Evolutionary conservation across 2,888 invertebrate species (phyloP), one percentile per base, ranked within the genome.

Genomic region (Boloria selene): DNA sequence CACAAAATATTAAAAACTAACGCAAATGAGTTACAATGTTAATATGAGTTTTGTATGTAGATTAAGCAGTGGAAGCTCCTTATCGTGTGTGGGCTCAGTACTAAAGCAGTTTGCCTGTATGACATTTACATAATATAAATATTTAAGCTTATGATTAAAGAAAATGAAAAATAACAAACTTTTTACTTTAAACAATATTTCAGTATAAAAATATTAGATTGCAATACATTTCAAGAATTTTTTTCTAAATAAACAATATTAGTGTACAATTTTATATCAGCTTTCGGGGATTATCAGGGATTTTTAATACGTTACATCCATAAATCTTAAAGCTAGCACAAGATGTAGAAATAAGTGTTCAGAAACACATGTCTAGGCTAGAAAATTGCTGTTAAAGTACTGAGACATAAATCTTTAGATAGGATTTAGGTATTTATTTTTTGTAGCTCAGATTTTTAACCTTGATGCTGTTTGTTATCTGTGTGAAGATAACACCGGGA

Each of bases 271-370:
- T 18, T 18, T 42, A 38, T 10, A 18, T 42, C 22, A 38, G n/a
- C 4, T 51, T 4, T 26, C 7, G 38, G 22, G 44, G 59, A 56
- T 64, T 64, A 64, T 64, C 64, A 38, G 52, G 47, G 18, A 44
- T 49, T 59, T 64, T 64, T 64, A 58, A 52, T 58, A 64, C 58
- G 44, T 64, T 45, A 49, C 31, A 53, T 26, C 59, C 17, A 64
- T 64, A 64, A 64, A 59, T 64, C 59, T 64, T n/a, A 22, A 38
- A 59, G 59, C 14, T 17, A 59, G 16, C 61, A 16, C 17, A 58
- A 58, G 52, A 59, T 47, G 47, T 49, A 53, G 53, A 52, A 59
- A 53, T 59, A 59, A 52, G 42, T 45, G 55, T 55, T 22, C 50
- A 17, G 38, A 14, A 64, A 54, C 64, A 64, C 59, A 59, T 59